These are phyloP conservation scores for Alosa alosa DNA, from an alignment of 2,113 vertebrate genomes.

Conservation along the genomic window DNA sequence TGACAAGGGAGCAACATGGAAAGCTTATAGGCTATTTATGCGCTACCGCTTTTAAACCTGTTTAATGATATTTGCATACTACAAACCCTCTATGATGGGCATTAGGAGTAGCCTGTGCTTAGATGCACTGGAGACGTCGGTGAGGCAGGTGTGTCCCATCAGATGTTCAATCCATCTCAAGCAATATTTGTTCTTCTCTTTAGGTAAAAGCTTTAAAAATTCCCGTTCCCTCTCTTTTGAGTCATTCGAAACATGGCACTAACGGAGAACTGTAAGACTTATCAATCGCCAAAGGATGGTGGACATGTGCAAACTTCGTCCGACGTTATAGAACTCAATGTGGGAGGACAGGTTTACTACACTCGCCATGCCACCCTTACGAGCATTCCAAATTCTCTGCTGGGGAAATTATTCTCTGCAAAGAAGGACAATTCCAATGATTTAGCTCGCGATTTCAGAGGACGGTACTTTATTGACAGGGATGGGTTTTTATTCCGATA, in stretches of 20 bases:
- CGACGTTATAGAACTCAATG: conserved; percentile 95
- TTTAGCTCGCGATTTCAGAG: conserved; percentile 90
- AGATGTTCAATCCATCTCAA: neutral
- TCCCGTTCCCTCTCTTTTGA: neutral
- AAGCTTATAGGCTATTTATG: neutral
- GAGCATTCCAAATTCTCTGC: conserved; percentile 88
- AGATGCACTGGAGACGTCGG: neutral
- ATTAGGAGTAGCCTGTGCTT: neutral
- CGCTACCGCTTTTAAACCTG: neutral
- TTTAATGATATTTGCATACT: neutral
- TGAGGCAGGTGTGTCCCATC: conserved; percentile 10
- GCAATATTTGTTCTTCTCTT: neutral
- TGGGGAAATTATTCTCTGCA: conserved; percentile 92
- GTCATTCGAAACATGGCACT: conserved; percentile 78
- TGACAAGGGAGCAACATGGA: neutral
- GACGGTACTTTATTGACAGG: conserved; percentile 95
- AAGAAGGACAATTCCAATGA: conserved; percentile 87
- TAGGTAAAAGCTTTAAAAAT: conserved; percentile 1
- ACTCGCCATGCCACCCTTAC: conserved; percentile 88
- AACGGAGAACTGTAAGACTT: conserved; percentile 91
- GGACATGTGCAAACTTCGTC: conserved; percentile 79
- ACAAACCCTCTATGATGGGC: neutral
- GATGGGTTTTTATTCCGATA: conserved; percentile 98
- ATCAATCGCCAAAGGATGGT: conserved; percentile 82
- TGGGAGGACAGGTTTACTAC: conserved; percentile 97